Evolutionary conservation across 2,888 invertebrate genomes (phyloP), one percentile per base, ranked within the genome.

Genomic region (Polyommatus iphigenia): DNA sequence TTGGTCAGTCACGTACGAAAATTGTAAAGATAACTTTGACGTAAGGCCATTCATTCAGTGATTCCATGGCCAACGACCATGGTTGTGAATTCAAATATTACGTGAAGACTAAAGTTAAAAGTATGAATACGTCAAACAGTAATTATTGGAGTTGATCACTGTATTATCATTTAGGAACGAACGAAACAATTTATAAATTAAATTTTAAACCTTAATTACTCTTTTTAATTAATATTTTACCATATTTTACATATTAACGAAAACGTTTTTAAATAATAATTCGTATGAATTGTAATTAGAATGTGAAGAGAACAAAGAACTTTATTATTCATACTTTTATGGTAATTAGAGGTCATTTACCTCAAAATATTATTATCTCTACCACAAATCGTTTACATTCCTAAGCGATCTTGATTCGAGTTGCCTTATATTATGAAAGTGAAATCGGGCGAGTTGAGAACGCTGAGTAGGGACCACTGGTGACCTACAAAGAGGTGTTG

Each of bases 401-500:
- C 41, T 41, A 10, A 36, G 8, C 41, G 8, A 13, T 7, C n/a
- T 18, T 36, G 15, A 18, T 7, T 72, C 8, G 20, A 72, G 72
- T 24, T 7, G 71, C 71, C 18, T n/a, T 62, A 24, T 3, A 29
- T 67, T 29, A 36, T 41, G 41, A 72, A 41, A 72, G 20, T 54
- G 50, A 50, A 75, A 75, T 75, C 75, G 75, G 8, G 54, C 29
- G 50, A 32, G 24, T 75, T 54, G 75, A 75, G 75, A 75, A 54
- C 50, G 50, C 29, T 50, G 24, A 75, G 54, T 75, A 54, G 75
- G 50, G 7, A 54, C 50, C 72, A 79, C 50, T 32, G 57, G 54
- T 77, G 78, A 78, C 77, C 76, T 72, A 78, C 78, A 73, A 78
- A 73, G 36, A 36, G 57, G 24, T 72, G 72, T 36, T 77, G 36